phyloP scores from a whole-genome alignment of 2,797 vertebrate species.

The Myotis myotis region DNA sequence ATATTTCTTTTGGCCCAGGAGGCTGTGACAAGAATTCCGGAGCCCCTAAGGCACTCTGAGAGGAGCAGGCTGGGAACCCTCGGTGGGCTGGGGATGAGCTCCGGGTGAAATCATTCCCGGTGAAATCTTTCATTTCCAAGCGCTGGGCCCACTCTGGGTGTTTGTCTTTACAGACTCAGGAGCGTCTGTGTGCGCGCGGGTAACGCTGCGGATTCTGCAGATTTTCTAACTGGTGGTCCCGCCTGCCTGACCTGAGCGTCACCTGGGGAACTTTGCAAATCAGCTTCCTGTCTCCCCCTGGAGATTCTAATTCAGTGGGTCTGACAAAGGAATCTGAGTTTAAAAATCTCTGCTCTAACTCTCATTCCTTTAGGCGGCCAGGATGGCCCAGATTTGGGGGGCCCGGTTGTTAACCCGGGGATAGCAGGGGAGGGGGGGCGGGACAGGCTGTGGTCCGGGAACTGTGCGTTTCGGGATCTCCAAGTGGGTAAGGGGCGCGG shows the following conservation, averaged over 20 bases:
- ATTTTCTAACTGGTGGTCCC: background rate
- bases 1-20: background rate
- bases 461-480: background rate
- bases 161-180: background rate
- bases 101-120: background rate
- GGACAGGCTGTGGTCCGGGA: background rate
- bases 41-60: background rate
- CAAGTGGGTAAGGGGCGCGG: background rate
- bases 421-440: background rate
- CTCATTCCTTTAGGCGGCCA: background rate
- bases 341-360: background rate
- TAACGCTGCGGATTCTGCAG: background rate
- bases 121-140: background rate
- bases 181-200: background rate
- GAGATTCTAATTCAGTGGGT: background rate
- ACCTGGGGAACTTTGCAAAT: background rate
- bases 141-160: background rate
- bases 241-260: background rate
- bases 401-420: background rate
- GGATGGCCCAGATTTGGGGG: background rate
- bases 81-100: background rate
- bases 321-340: background rate
- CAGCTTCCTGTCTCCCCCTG: background rate
- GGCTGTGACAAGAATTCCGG: background rate
- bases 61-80: background rate